Evolutionary conservation across 2,113 vertebrate genomes (phyloP).

Genomic region (Leptobrachium ailaonicum): DNA sequence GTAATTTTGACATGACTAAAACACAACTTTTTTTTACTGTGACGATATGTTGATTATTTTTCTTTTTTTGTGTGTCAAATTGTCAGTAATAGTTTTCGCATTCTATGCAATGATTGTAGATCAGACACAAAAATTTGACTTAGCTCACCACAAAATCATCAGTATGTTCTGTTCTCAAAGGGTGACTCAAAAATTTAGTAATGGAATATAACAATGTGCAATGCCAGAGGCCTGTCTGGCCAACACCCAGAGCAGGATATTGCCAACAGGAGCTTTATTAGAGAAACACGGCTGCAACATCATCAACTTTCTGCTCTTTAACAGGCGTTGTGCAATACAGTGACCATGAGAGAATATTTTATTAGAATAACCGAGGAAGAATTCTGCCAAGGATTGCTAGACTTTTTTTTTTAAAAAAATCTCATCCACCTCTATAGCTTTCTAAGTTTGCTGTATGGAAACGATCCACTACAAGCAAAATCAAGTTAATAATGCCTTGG

Average conservation of each 20-base stretch:
- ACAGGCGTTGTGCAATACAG: background rate
- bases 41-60: too few species aligned
- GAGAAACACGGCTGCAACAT: background rate
- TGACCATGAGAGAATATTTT: background rate
- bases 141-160: background rate
- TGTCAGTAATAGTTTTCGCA: too few species aligned
- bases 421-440: too few species aligned
- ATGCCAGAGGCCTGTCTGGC: conserved; percentile 15
- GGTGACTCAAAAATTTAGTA: conserved; percentile 20
- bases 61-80: too few species aligned
- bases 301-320: background rate
- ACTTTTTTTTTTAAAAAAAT: too few species aligned
- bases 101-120: background rate
- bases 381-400: too few species aligned
- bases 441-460: too few species aligned
- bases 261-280: conserved; percentile 19
- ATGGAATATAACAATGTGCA: background rate
- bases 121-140: background rate
- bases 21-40: too few species aligned
- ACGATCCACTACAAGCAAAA: too few species aligned
- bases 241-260: conserved; percentile 41
- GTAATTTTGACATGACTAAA: too few species aligned
- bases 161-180: conserved; percentile 5
- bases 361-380: too few species aligned
- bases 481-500: too few species aligned